Conservation (phyloP, 1,140 invertebrate species). For the Agrypnia vestita region DNA sequence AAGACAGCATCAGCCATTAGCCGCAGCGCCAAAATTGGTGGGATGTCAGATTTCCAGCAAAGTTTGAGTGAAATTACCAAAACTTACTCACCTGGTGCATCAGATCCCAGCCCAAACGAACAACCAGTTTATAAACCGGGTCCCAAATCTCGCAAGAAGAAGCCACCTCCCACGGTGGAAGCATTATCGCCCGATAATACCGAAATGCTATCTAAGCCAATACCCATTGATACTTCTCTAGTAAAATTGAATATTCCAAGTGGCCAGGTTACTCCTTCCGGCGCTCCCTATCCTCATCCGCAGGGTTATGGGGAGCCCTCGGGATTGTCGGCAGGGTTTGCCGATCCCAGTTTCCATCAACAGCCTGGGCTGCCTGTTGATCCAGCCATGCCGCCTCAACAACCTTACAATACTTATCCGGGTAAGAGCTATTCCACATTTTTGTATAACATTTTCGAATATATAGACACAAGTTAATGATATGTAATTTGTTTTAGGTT, state of each 20-base stretch:
- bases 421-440: slow-evolving; percentile 40
- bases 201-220: slow-evolving; percentile 64
- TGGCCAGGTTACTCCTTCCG: not conserved
- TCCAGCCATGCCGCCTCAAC: slow-evolving; percentile 46
- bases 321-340: slow-evolving; percentile 45
- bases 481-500: slow-evolving; percentile 63
- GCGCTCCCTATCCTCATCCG: not conserved
- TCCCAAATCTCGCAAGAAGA: slow-evolving; percentile 68
- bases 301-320: slow-evolving; percentile 19
- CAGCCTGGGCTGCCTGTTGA: slow-evolving; percentile 21
- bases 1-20: slow-evolving; percentile 65
- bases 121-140: slow-evolving; percentile 62
- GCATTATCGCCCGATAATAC: slow-evolving; percentile 61
- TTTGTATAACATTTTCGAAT: not conserved
- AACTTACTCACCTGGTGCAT: slow-evolving; percentile 66
- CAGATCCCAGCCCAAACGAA: slow-evolving; percentile 58
- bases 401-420: slow-evolving; percentile 57
- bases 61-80: slow-evolving; percentile 72
- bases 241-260: slow-evolving; percentile 65
- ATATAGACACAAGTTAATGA: too few relatives aligned
- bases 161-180: slow-evolving; percentile 61
- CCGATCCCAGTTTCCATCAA: slow-evolving; percentile 57
- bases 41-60: slow-evolving; percentile 69
- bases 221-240: slow-evolving; percentile 55
- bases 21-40: slow-evolving; percentile 64